Percentiles rank a stretch among this genome's conserved stretches.
Evolutionary conservation across 1,140 invertebrate genomes (phyloP).

Genomic region (Calliphora vicina): DNA sequence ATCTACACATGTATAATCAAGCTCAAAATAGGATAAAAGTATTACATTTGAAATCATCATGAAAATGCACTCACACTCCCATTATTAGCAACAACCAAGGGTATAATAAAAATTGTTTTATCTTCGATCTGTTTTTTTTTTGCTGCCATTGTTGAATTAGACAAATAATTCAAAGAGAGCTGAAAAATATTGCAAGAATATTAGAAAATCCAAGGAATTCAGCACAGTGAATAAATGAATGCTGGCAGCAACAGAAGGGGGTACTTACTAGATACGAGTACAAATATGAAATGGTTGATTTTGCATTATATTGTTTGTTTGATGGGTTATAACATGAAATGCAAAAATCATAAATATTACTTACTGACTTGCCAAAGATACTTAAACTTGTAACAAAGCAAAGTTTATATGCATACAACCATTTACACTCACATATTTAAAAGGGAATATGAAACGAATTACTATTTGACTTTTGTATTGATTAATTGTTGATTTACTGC

Average conservation of each 20-base stretch:
- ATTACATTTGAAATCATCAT: neutral
- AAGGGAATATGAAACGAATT: neutral
- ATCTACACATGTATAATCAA: slow-evolving; percentile 1
- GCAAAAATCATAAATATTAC: slow-evolving; percentile 6
- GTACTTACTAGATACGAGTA: no score
- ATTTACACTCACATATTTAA: neutral
- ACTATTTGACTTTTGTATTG: slow-evolving; percentile 24
- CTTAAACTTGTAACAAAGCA: neutral
- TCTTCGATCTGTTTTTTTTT: neutral
- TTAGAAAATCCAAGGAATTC: neutral
- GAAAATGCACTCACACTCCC: neutral
- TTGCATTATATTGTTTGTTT: neutral
- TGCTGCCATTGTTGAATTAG: neutral
- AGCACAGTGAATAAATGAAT: neutral
- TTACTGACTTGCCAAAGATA: neutral
- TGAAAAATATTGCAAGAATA: neutral
- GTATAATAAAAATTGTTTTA: neutral
- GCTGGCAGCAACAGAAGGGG: neutral
- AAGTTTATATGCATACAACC: neutral
- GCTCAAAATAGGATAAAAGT: slow-evolving; percentile 4
- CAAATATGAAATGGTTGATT: neutral
- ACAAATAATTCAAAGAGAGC: neutral
- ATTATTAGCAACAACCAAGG: neutral
- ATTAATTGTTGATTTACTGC: slow-evolving; percentile 30
- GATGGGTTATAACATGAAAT: neutral